These are phyloP conservation scores for Ceyx melanurus DNA, from an alignment of 2,113 vertebrate genomes.

Conservation along the genomic window DNA sequence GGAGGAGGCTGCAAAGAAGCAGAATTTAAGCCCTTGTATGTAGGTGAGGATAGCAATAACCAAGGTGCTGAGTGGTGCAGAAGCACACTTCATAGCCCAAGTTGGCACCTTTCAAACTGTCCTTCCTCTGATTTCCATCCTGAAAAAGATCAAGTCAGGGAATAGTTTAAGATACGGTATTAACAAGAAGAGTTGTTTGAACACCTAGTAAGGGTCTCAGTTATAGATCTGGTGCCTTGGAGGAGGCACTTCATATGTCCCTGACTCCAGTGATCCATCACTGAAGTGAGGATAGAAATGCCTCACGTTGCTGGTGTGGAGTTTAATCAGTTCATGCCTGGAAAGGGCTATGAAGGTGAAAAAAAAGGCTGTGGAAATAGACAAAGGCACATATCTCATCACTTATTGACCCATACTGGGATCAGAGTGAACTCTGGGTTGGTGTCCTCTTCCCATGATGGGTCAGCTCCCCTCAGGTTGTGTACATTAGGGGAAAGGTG, in stretches of 20 bases:
- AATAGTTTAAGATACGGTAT: not conserved
- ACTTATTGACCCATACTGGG: not conserved
- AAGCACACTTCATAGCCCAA: not conserved
- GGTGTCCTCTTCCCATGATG: not conserved
- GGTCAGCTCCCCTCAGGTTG: not conserved
- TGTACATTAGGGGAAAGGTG: not conserved
- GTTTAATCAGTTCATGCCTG: not conserved
- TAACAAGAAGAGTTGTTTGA: not conserved
- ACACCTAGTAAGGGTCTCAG: too few species aligned
- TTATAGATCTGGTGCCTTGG: not conserved
- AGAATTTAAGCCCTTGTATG: not conserved
- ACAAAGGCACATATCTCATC: not conserved
- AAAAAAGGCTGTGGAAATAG: conserved; percentile 2
- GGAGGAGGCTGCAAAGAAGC: not conserved
- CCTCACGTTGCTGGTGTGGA: not conserved
- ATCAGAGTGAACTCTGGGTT: conserved; percentile 5
- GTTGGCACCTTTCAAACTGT: not conserved
- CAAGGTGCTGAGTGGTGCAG: not conserved
- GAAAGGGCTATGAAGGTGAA: not conserved
- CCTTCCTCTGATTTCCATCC: not conserved
- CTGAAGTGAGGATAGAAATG: not conserved
- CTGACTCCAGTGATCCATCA: not conserved
- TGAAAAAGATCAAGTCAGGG: not conserved
- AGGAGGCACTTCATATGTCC: not conserved
- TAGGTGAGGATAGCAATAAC: not conserved